These are phyloP conservation scores for Margarornis squamiger DNA, from an alignment of 2,797 vertebrate species.

Conservation along the genomic window DNA sequence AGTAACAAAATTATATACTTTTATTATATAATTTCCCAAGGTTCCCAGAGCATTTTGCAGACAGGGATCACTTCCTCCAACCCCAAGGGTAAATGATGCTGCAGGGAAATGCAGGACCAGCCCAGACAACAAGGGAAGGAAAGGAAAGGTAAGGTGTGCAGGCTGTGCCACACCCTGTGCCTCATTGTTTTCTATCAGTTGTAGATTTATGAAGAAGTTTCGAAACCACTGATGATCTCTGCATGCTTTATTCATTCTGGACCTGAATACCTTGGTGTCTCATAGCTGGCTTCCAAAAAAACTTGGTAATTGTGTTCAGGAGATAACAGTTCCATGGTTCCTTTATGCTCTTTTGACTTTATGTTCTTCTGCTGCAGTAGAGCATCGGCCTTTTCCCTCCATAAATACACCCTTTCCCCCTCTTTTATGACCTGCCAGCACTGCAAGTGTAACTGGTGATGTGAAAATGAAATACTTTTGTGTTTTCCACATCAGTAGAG, in stretches of 20 bases:
- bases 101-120: not conserved
- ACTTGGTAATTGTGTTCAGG: not conserved
- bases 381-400: not conserved
- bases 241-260: not conserved
- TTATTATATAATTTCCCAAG: not conserved
- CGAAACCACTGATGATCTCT: not conserved
- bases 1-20: not conserved
- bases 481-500: slow-evolving; percentile 37
- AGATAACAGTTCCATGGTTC: not conserved
- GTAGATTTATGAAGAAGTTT: not conserved
- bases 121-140: not conserved
- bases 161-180: not conserved
- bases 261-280: not conserved
- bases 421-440: not conserved
- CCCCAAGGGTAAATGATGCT: not conserved
- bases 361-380: slow-evolving; percentile 25
- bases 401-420: not conserved
- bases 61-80: not conserved
- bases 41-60: not conserved
- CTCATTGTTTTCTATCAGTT: not conserved
- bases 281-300: not conserved
- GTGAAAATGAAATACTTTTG: slow-evolving; percentile 46
- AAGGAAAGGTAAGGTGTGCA: accelerated
- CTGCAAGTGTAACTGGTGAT: not conserved
- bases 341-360: slow-evolving; percentile 39